Evolutionary conservation across 2,888 invertebrate species (phyloP).

Genomic region (Acleris emargana): DNA sequence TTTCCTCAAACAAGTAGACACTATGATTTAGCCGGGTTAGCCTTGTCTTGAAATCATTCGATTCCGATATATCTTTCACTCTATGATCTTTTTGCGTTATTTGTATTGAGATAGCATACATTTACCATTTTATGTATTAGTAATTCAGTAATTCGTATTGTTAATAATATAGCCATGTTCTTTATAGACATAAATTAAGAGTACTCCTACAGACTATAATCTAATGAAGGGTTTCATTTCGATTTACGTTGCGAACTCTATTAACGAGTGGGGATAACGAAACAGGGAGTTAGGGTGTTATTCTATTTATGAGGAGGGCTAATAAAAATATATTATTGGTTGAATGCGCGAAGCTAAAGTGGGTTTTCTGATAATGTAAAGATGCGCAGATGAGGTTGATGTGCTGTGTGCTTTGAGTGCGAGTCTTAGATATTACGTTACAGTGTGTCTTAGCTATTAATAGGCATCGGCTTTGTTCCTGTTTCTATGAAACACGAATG

Average conservation of each 20-base stretch:
- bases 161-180: conserved; percentile 33
- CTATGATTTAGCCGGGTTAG: background rate
- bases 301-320: conserved; percentile 15
- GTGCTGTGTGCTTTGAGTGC: conserved; percentile 34
- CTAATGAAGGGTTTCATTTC: conserved; percentile 11
- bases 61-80: background rate
- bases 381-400: conserved; percentile 29
- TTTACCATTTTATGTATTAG: conserved; percentile 6
- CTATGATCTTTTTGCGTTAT: background rate
- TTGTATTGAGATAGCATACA: background rate
- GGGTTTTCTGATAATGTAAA: conserved; percentile 25
- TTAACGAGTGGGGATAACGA: conserved; percentile 3
- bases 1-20: background rate
- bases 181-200: conserved; percentile 32
- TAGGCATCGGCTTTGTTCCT: no score
- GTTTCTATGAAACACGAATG: no score
- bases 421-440: conserved; percentile 17
- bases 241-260: background rate
- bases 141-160: conserved; percentile 7
- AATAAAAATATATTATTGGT: conserved; percentile 28
- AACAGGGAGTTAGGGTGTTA: conserved; percentile 12
- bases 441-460: no score
- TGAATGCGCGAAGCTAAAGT: conserved; percentile 29
- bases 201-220: conserved; percentile 22
- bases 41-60: background rate